A percentile compares a stretch with the other conserved stretches of the same genome.
phyloP scores from a whole-genome alignment of 2,888 invertebrate genomes.

The Drosophila hamatofila region DNA sequence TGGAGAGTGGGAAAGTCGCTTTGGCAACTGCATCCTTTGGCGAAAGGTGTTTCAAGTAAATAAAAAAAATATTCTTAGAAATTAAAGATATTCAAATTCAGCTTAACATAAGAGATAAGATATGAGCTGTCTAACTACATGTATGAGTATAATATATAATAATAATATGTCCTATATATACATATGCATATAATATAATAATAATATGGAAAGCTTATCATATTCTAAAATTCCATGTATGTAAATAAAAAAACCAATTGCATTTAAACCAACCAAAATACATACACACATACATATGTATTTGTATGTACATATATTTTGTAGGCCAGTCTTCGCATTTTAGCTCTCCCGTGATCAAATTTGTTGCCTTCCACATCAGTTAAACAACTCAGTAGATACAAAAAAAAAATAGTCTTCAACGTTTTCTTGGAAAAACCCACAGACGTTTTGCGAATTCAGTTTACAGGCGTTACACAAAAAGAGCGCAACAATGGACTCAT shows the following conservation, averaged over 20 bases:
- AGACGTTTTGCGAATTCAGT: constrained; percentile 34
- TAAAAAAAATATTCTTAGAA: neutral
- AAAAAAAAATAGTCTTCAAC: neutral
- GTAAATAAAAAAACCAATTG: neutral
- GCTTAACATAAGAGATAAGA: too few relatives aligned
- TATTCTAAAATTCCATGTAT: neutral
- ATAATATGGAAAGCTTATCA: neutral
- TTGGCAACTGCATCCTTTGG: neutral
- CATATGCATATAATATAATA: too few relatives aligned
- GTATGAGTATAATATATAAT: neutral
- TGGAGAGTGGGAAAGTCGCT: neutral
- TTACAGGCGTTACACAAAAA: constrained; percentile 19
- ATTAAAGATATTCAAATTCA: neutral
- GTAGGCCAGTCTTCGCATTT: neutral
- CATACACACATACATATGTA: too few relatives aligned
- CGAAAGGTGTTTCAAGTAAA: neutral
- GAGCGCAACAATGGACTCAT: constrained; percentile 23
- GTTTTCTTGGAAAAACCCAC: constrained; percentile 8
- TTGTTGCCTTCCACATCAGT: neutral
- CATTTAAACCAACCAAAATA: neutral
- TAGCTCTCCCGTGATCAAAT: neutral
- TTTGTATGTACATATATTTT: neutral
- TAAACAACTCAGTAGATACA: neutral
- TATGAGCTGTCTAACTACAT: neutral
- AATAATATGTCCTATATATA: too few relatives aligned